phyloP scores from a whole-genome alignment of 2,888 invertebrate genomes.

The Meandrusa payeni region DNA sequence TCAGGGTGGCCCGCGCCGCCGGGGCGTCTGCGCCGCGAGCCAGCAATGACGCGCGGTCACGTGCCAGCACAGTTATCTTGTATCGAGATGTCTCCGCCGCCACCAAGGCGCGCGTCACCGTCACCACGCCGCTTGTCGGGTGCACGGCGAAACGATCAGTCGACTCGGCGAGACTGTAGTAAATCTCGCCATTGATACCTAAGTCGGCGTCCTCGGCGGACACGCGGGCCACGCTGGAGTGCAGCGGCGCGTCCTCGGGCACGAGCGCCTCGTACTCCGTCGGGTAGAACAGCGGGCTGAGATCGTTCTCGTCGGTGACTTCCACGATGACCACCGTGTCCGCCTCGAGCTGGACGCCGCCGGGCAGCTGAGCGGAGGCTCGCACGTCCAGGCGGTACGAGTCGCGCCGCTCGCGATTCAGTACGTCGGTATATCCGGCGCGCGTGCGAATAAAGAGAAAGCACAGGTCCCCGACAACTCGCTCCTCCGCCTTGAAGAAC shows the following conservation, averaged over 20 bases:
- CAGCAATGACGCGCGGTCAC: slow-evolving; percentile 88
- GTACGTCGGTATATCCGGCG: slow-evolving; percentile 91
- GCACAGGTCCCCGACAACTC: slow-evolving; percentile 95
- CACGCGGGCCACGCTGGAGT: slow-evolving; percentile 89
- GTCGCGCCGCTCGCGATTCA: slow-evolving; percentile 96
- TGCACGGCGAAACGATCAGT: slow-evolving; percentile 95
- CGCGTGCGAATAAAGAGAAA: slow-evolving; percentile 94
- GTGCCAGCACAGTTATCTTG: slow-evolving; percentile 89
- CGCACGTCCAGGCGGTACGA: slow-evolving; percentile 88
- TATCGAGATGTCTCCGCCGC: slow-evolving; percentile 86
- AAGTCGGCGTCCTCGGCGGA: slow-evolving; percentile 97
- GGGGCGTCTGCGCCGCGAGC: slow-evolving; percentile 78
- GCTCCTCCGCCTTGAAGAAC: slow-evolving; percentile 95
- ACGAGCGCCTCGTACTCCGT: slow-evolving; percentile 93
- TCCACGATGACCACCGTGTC: slow-evolving; percentile 86
- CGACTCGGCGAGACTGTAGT: slow-evolving; percentile 93
- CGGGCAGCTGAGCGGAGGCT: slow-evolving; percentile 80
- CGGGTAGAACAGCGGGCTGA: slow-evolving; percentile 96
- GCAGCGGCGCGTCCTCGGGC: slow-evolving; percentile 92
- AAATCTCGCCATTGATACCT: slow-evolving; percentile 97
- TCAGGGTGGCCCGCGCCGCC: slow-evolving; percentile 89
- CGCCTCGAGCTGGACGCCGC: slow-evolving; percentile 83
- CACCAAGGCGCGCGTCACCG: slow-evolving; percentile 88
- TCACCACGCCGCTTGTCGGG: slow-evolving; percentile 94
- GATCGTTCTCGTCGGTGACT: slow-evolving; percentile 93